Base-by-base conservation (phyloP, 2,888 invertebrate genomes). In the Chrysolina americana region DNA sequence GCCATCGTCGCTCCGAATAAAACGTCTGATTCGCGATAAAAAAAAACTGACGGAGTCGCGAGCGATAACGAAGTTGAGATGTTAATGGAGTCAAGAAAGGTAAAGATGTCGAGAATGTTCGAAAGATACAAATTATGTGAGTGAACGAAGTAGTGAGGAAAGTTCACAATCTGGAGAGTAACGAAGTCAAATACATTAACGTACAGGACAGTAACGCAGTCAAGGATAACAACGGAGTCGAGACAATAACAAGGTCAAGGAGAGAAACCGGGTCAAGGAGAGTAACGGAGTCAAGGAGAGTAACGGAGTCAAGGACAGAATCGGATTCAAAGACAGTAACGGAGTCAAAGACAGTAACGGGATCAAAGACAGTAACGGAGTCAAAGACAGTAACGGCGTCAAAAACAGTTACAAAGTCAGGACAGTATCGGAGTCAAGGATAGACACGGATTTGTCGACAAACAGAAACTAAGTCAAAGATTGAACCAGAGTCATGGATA, bases 1-100 rank as follows among this genome's bases (percentile, higher is more conserved):
- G 79, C 76, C 79, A 78, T 78, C 44, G 41, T 64, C 17, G 17
- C 64, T 6, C 17, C 21, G 19, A 19, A 56, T 15, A 47, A 13
- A 13, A n/a, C 47, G 47, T 13, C 47, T n/a, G 15, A 56, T 4
- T 56, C 13, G 15, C 59, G 36, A 36, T 6, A 15, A 1, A 36
- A 1, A 36, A 59, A n/a, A 21, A 13, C 21, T 13, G 10, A 23
- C 56, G 56, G 13, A 59, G 1, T 23, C 1, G 23, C 23, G 17
- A n/a, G 1, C 28, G 36, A 15, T n/a, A 28, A 28, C 59, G 36
- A 28, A 6, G 59, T 36, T n/a, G 10, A 59, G n/a, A 1, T 8
- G n/a, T 15, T 10, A 28, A 59, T 15, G 28, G n/a, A 28, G 59
- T 59, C 59, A 23, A 59, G 44, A 5, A 15, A 15, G 5, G 44